Evolutionary conservation across 1,140 invertebrate genomes (phyloP).

Genomic region (Fopius arisanus): DNA sequence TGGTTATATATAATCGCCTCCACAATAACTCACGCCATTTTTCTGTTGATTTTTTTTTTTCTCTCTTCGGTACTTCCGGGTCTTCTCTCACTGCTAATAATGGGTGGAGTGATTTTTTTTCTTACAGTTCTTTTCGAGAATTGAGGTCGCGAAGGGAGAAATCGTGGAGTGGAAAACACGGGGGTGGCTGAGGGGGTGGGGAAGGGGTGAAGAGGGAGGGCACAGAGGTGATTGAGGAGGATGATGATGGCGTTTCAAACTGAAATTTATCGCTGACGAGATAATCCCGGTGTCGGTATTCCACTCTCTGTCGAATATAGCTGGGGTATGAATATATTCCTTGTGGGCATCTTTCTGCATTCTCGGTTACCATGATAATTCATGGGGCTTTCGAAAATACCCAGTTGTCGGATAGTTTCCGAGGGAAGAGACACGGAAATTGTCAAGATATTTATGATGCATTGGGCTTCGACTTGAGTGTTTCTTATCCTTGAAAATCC

Average conservation of each 20-base stretch:
- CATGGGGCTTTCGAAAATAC: constrained; percentile 10
- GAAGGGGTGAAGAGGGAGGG: background rate
- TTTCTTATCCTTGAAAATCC: background rate
- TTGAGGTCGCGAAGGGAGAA: background rate
- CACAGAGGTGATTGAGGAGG: background rate
- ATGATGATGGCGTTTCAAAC: background rate
- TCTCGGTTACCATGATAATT: background rate
- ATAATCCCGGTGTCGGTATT: background rate
- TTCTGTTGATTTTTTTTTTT: background rate
- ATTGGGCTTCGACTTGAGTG: background rate
- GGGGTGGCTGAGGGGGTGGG: background rate
- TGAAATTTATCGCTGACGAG: background rate
- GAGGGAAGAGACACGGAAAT: constrained; percentile 15
- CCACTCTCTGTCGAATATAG: background rate
- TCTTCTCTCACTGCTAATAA: no score
- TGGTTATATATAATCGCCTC: background rate
- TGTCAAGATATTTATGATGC: constrained; percentile 14
- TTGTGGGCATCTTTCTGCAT: background rate
- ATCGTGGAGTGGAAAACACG: no score
- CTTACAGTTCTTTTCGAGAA: background rate
- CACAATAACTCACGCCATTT: background rate
- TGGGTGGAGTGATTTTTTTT: no score
- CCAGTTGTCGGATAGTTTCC: background rate
- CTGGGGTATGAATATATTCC: background rate
- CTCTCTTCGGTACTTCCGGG: no score